A percentile compares a stretch with the other conserved stretches of the same genome.
phyloP scores from a whole-genome alignment of 2,113 vertebrate species.

The Pyxicephalus adspersus region DNA sequence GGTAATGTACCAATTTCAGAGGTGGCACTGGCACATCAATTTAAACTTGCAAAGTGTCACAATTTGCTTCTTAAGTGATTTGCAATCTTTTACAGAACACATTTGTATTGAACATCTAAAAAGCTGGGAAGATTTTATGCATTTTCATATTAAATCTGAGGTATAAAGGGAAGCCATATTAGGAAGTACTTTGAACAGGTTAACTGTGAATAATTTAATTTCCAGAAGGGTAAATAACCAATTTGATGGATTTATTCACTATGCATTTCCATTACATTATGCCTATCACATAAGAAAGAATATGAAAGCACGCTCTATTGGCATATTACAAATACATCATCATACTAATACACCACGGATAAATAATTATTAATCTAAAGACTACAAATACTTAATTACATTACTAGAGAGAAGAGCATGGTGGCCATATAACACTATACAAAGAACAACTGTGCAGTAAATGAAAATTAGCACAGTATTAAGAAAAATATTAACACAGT shows the following conservation, averaged over 20 bases:
- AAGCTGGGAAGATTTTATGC: conserved; percentile 34
- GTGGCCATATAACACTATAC: too few species aligned
- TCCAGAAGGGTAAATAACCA: conserved; percentile 30
- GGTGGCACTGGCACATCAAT: conserved; percentile 16
- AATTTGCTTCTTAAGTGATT: conserved; percentile 43
- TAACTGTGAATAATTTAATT: conserved; percentile 43
- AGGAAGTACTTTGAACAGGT: conserved; percentile 41
- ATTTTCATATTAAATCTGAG: conserved; percentile 30
- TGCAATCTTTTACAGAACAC: conserved; percentile 36
- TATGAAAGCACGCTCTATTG: background rate
- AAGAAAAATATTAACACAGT: too few species aligned
- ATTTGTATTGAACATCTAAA: conserved; percentile 15
- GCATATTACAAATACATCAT: background rate
- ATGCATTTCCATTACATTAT: conserved; percentile 11
- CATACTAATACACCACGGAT: background rate
- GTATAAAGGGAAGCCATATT: conserved; percentile 29
- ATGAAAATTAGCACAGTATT: too few species aligned
- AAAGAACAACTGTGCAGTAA: too few species aligned
- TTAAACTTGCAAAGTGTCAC: conserved; percentile 33
- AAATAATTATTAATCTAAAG: background rate
- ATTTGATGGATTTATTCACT: conserved; percentile 22
- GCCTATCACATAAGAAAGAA: conserved; percentile 7
- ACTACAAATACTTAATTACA: too few species aligned
- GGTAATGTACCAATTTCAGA: conserved; percentile 9
- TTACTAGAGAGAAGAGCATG: too few species aligned